Conservation (phyloP, 2,888 invertebrate species). For the Arrhopalites spinosus region DNA sequence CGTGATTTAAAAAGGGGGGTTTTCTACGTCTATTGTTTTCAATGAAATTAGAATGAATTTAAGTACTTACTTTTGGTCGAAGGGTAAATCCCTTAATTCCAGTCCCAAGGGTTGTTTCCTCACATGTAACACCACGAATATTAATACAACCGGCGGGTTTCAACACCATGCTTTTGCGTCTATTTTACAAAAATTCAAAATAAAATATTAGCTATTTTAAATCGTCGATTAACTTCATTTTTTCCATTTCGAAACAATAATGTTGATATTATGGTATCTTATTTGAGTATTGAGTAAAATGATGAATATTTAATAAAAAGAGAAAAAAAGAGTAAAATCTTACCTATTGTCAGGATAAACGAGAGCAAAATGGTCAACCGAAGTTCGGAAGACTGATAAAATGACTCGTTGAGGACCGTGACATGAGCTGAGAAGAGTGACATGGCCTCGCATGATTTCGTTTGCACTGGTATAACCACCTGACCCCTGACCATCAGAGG, state of each 20-base stretch:
- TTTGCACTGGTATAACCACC: conserved; percentile 41
- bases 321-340: conserved; percentile 9
- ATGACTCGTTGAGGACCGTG: conserved; percentile 51
- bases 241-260: too few species aligned
- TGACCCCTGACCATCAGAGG: background rate
- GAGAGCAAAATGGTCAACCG: conserved; percentile 53
- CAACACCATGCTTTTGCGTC: conserved; percentile 49
- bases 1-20: background rate
- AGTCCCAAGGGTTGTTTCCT: conserved; percentile 51
- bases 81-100: conserved; percentile 54
- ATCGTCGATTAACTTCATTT: too few species aligned
- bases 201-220: background rate
- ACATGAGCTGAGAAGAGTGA: conserved; percentile 50
- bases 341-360: conserved; percentile 54
- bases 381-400: conserved; percentile 50
- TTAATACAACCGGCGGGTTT: conserved; percentile 55
- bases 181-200: conserved; percentile 19
- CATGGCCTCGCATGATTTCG: conserved; percentile 51
- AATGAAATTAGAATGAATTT: conserved; percentile 6
- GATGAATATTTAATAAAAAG: background rate
- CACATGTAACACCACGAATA: conserved; percentile 53
- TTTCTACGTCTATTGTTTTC: too few species aligned
- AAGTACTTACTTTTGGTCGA: conserved; percentile 50
- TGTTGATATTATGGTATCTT: too few species aligned
- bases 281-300: background rate